Evolutionary conservation across 1,140 invertebrate species (phyloP).

Genomic region (Euura lappo): DNA sequence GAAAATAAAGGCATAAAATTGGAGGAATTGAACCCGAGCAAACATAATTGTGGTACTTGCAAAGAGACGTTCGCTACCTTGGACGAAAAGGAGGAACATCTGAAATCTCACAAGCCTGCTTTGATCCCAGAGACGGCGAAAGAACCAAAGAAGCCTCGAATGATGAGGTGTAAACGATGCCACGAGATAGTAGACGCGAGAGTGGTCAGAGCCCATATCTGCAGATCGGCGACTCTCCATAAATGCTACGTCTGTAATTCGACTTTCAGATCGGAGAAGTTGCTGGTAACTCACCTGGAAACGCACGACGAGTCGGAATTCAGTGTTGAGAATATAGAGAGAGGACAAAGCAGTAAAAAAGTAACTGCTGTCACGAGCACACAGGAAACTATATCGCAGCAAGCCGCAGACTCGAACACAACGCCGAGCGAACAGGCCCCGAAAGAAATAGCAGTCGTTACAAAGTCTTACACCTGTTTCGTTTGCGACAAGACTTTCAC

Average conservation of each 20-base stretch:
- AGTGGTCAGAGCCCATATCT: slow-evolving; percentile 49
- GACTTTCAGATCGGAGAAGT: slow-evolving; percentile 37
- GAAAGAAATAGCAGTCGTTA: slow-evolving; percentile 17
- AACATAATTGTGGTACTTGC: slow-evolving; percentile 50
- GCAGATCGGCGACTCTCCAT: slow-evolving; percentile 32
- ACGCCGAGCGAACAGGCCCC: not conserved
- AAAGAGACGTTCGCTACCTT: slow-evolving; percentile 37
- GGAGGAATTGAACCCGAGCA: slow-evolving; percentile 20
- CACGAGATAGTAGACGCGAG: slow-evolving; percentile 52
- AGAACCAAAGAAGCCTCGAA: slow-evolving; percentile 31
- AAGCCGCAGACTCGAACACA: not conserved
- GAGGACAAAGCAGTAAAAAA: not conserved
- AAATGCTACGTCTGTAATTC: slow-evolving; percentile 44
- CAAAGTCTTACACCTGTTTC: slow-evolving; percentile 46
- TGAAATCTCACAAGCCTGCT: slow-evolving; percentile 38
- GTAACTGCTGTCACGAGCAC: slow-evolving; percentile 5
- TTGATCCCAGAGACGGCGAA: slow-evolving; percentile 14
- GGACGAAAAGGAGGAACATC: slow-evolving; percentile 43
- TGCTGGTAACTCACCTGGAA: slow-evolving; percentile 36
- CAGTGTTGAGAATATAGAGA: slow-evolving; percentile 23
- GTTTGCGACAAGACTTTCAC: slow-evolving; percentile 55
- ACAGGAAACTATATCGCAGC: slow-evolving; percentile 16
- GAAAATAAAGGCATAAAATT: slow-evolving; percentile 11
- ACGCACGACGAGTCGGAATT: slow-evolving; percentile 34
- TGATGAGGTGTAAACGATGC: slow-evolving; percentile 56